phyloP scores from a whole-genome alignment of 2,113 vertebrate species.

The Neolamprologus falcicula region DNA sequence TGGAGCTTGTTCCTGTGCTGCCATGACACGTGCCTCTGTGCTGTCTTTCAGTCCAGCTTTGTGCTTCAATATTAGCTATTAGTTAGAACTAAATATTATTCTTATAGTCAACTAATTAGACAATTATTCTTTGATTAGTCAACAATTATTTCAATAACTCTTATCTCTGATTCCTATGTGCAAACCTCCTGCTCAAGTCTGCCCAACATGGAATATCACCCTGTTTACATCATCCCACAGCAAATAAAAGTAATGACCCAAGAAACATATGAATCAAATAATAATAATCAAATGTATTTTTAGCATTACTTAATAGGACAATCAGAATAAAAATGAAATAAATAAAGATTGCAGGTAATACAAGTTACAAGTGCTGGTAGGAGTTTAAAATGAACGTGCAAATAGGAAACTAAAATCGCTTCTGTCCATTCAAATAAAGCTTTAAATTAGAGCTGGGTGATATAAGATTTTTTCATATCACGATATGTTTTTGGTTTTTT shows the following conservation, averaged over 20 bases:
- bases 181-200: background rate
- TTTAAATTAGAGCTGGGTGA: too few species aligned
- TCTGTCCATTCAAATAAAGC: background rate
- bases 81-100: background rate
- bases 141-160: background rate
- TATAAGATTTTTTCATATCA: too few species aligned
- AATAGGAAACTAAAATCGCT: background rate
- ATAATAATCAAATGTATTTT: background rate
- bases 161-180: background rate
- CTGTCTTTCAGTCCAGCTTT: background rate
- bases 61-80: background rate
- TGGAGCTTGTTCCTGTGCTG: fast-evolving
- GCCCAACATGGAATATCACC: fast-evolving
- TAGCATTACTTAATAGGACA: fast-evolving
- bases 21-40: background rate
- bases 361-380: background rate
- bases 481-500: too few species aligned
- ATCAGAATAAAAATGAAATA: background rate
- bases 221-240: background rate
- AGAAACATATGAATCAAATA: background rate
- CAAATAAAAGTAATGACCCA: background rate
- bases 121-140: background rate
- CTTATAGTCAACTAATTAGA: background rate
- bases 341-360: background rate
- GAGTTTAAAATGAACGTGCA: background rate